Conservation (phyloP, 2,113 vertebrate genomes). For the Nematolebias whitei region DNA sequence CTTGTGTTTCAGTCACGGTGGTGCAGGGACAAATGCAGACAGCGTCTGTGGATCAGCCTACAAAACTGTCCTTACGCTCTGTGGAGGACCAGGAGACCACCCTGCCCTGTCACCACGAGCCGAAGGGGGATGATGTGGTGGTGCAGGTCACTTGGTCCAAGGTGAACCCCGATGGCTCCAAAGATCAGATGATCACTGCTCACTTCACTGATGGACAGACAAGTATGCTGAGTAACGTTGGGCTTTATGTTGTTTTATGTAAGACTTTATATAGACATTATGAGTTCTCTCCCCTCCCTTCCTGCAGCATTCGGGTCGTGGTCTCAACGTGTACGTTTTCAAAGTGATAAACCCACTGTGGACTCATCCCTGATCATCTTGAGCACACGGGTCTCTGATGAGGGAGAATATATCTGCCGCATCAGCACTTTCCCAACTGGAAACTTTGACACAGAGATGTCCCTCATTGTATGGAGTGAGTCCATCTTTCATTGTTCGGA, state of each 20-base stretch:
- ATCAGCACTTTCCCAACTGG: constrained; percentile 72
- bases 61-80: constrained; percentile 23
- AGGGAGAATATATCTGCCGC: constrained; percentile 71
- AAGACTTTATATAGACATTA: neutral
- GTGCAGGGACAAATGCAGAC: constrained; percentile 39
- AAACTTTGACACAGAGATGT: constrained; percentile 62
- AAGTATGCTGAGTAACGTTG: constrained; percentile 41
- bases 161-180: constrained; percentile 11
- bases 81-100: constrained; percentile 62
- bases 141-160: constrained; percentile 78
- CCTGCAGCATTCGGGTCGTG: constrained; percentile 58
- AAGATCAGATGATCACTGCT: constrained; percentile 73
- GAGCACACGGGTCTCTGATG: constrained; percentile 64
- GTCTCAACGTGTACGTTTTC: constrained; percentile 62
- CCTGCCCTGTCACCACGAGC: constrained; percentile 69
- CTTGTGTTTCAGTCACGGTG: constrained; percentile 33
- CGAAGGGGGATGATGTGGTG: neutral
- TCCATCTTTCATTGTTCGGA: neutral
- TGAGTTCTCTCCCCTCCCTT: neutral
- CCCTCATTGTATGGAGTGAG: constrained; percentile 77
- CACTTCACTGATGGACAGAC: constrained; percentile 60
- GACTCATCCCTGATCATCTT: constrained; percentile 73
- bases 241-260: neutral
- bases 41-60: constrained; percentile 26
- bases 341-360: constrained; percentile 50